These are phyloP conservation scores for Aricia agestis DNA, from an alignment of 1,140 invertebrate species.

Conservation along the genomic window DNA sequence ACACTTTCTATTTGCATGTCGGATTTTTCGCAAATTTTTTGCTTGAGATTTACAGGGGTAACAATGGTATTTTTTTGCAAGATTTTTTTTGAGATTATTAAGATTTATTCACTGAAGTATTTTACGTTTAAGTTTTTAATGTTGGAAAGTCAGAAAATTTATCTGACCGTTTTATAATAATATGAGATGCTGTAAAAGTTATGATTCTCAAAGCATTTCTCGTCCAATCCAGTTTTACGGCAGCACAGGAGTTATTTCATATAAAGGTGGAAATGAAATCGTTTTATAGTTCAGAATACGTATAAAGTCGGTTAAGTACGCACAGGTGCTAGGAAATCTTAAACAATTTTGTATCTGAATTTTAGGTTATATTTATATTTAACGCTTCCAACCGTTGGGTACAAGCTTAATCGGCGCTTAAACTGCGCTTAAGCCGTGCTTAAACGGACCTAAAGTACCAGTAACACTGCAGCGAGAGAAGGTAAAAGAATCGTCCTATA, in stretches of 20 bases:
- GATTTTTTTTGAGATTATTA: too few relatives aligned
- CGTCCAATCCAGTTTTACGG: constrained; percentile 11
- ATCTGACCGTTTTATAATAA: background rate
- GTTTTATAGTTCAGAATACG: constrained; percentile 14
- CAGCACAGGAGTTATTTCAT: constrained; percentile 8
- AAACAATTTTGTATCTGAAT: background rate
- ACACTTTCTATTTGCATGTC: constrained; percentile 3
- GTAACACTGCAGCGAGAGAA: too few relatives aligned
- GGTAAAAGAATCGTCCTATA: too few relatives aligned
- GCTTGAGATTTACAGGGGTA: background rate
- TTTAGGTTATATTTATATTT: background rate
- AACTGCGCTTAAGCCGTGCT: too few relatives aligned
- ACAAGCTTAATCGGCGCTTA: too few relatives aligned
- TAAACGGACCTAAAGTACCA: too few relatives aligned
- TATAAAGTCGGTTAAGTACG: constrained; percentile 12
- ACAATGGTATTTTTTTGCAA: too few relatives aligned
- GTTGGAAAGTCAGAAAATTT: too few relatives aligned
- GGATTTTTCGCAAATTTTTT: background rate
- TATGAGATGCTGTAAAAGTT: constrained; percentile 13
- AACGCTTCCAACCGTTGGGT: too few relatives aligned
- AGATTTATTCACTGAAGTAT: too few relatives aligned
- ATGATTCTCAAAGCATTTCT: background rate
- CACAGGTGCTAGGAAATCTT: background rate
- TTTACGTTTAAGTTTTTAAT: too few relatives aligned
- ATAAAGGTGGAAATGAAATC: constrained; percentile 16